Conservation (phyloP, 2,888 invertebrate genomes). For the Mylabris sibirica region DNA sequence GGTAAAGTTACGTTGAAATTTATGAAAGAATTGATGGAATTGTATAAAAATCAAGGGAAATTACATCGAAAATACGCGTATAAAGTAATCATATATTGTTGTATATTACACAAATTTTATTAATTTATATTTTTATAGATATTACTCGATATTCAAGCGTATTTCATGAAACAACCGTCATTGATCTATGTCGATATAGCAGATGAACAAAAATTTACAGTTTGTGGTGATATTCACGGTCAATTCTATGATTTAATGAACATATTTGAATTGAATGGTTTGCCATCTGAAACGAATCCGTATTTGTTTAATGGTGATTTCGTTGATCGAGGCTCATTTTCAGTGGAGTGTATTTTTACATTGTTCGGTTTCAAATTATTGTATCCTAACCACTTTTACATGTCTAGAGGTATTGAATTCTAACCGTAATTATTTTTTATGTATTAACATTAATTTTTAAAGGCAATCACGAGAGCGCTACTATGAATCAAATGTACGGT, state of each 20-base stretch:
- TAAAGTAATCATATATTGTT: slow-evolving; percentile 68
- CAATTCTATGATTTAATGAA: slow-evolving; percentile 99
- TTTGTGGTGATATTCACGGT: slow-evolving; percentile 99
- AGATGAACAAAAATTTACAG: slow-evolving; percentile 90
- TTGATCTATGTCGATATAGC: slow-evolving; percentile 89
- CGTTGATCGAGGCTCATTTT: slow-evolving; percentile 98
- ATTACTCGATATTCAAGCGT: slow-evolving; percentile 85
- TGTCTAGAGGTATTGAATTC: slow-evolving; percentile 87
- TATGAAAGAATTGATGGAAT: slow-evolving; percentile 86
- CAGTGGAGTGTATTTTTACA: slow-evolving; percentile 98
- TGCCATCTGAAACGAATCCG: slow-evolving; percentile 93
- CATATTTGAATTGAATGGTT: slow-evolving; percentile 96
- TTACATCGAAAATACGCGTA: slow-evolving; percentile 97
- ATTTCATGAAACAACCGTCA: slow-evolving; percentile 84
- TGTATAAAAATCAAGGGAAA: slow-evolving; percentile 90
- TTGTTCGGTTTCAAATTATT: slow-evolving; percentile 96
- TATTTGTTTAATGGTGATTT: slow-evolving; percentile 99
- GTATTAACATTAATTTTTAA: slow-evolving; percentile 38
- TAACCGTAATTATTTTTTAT: not conserved
- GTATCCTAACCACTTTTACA: slow-evolving; percentile 95
- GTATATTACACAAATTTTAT: not conserved
- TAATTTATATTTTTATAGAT: slow-evolving; percentile 70
- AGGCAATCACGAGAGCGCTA: slow-evolving; percentile 98
- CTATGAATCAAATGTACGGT: slow-evolving; percentile 99
- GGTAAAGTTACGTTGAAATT: slow-evolving; percentile 90